phyloP scores from a whole-genome alignment of 2,113 vertebrate species.

The Neodontobutis hainanensis region DNA sequence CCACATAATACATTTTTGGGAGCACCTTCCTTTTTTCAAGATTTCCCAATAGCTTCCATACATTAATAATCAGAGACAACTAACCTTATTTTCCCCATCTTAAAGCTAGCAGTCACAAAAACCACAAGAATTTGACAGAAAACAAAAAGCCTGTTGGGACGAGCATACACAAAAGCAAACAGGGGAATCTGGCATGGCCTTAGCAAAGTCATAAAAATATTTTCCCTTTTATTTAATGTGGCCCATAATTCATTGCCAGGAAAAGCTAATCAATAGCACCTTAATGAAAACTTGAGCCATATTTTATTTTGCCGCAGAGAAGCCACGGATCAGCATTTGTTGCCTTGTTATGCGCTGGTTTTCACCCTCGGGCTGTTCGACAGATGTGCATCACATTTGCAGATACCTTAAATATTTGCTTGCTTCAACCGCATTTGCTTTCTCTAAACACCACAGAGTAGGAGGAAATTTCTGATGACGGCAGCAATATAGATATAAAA shows the following conservation, averaged over 20 bases:
- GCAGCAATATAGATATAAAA: conserved; percentile 51
- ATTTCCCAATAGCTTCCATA: conserved; percentile 10
- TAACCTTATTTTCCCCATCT: conserved; percentile 22
- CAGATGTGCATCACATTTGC: conserved; percentile 81
- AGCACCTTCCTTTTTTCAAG: neutral
- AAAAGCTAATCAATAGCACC: conserved; percentile 99
- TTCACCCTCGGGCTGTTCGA: conserved; percentile 80
- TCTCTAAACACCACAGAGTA: conserved; percentile 67
- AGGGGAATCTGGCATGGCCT: conserved; percentile 86
- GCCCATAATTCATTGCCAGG: conserved; percentile 97
- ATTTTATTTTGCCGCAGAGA: conserved; percentile 95
- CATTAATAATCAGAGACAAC: conserved; percentile 34
- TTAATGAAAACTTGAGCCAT: conserved; percentile 99
- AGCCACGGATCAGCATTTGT: conserved; percentile 95
- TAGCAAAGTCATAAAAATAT: conserved; percentile 98
- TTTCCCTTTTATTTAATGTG: conserved; percentile 98
- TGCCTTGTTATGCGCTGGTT: conserved; percentile 80
- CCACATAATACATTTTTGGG: neutral
- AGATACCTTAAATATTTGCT: conserved; percentile 81
- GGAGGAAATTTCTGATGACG: conserved; percentile 58
- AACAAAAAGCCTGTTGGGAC: conserved; percentile 78
- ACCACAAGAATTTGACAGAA: conserved; percentile 75
- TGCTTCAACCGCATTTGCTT: conserved; percentile 71
- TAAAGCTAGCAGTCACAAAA: conserved; percentile 55
- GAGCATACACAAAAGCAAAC: conserved; percentile 68